A percentile compares a stretch with the other conserved stretches of the same genome.
phyloP scores from a whole-genome alignment of 1,140 invertebrate species.

The Lysiphlebus fabarum region DNA sequence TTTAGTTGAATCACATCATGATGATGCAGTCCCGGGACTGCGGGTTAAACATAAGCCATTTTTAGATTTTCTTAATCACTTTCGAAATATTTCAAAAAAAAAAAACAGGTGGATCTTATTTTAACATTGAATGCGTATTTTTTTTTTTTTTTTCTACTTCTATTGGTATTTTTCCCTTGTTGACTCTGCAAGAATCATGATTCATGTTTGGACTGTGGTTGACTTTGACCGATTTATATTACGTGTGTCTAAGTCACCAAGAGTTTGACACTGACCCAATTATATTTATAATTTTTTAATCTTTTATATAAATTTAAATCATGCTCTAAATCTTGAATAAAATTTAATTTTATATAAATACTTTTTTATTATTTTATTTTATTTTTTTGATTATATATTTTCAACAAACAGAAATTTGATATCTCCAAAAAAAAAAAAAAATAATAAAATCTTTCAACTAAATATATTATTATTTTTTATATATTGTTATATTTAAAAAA shows the following conservation, averaged over 20 bases:
- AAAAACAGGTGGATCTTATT: slow-evolving; percentile 47
- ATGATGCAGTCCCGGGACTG: slow-evolving; percentile 35
- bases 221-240: slow-evolving; percentile 49
- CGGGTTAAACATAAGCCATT: slow-evolving; percentile 41
- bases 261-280: slow-evolving; percentile 20
- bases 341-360: neutral
- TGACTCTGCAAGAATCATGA: slow-evolving; percentile 22
- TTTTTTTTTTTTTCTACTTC: slow-evolving; percentile 50
- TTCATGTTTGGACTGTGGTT: slow-evolving; percentile 34
- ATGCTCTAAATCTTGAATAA: neutral
- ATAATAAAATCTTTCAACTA: no score
- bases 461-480: no score
- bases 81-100: slow-evolving; percentile 20
- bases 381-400: no score
- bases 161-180: slow-evolving; percentile 31
- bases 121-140: slow-evolving; percentile 25
- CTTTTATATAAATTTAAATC: neutral
- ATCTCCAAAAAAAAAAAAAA: no score
- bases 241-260: neutral
- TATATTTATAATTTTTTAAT: slow-evolving; percentile 3
- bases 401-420: no score
- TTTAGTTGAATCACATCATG: slow-evolving; percentile 46
- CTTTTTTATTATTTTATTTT: no score
- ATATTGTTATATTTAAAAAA: no score
- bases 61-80: slow-evolving; percentile 35